Percentiles rank a stretch among this genome's conserved stretches.
Conservation (phyloP, 2,113 vertebrate species). For the Emydura subglobosa region DNA sequence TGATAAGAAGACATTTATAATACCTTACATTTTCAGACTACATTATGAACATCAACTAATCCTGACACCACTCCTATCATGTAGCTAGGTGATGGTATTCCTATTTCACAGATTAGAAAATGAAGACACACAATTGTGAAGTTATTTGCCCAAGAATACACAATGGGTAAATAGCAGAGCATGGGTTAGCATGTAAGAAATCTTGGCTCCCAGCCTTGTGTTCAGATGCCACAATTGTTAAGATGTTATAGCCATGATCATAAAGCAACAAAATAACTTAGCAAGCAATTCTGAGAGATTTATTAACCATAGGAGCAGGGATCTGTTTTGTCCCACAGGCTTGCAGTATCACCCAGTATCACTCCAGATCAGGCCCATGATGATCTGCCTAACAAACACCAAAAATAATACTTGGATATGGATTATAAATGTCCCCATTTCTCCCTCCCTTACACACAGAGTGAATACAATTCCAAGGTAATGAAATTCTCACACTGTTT, state of each 20-base stretch:
- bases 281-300: background rate
- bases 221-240: background rate
- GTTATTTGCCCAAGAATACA: background rate
- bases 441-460: background rate
- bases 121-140: background rate
- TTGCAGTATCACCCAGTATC: background rate
- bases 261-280: background rate
- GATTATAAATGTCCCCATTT: background rate
- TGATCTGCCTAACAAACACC: background rate
- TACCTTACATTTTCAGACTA: constrained; percentile 14
- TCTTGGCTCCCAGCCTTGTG: rapidly evolving
- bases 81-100: background rate
- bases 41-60: background rate
- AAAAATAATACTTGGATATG: rapidly evolving
- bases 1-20: background rate
- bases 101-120: background rate
- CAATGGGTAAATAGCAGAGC: background rate
- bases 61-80: background rate
- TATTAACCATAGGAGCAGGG: background rate
- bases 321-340: background rate
- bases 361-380: background rate
- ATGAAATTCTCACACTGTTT: background rate
- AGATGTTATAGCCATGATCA: background rate
- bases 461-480: background rate
- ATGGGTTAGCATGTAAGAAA: background rate